Base-by-base conservation (phyloP, 2,113 vertebrate species). In the Ceyx margarethae region DNA sequence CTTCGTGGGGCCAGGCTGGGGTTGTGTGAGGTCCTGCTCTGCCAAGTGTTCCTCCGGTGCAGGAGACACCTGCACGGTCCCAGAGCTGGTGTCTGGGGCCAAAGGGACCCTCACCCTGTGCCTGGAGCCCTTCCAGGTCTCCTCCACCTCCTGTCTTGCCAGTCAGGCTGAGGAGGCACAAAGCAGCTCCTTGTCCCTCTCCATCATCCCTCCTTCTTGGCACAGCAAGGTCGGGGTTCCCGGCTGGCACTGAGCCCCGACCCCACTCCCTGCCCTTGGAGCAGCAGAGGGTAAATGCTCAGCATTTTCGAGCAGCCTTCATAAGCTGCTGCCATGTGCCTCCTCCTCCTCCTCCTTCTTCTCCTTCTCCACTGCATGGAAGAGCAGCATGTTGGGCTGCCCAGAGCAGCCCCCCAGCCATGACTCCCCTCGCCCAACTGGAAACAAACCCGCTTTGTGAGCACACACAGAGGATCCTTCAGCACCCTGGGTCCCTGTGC, bases 401-500 rank as follows among this genome's bases (percentile, higher is more conserved):
- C 35, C 81, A 3, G 43, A 0, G 3, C 31, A 13, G 64, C 42
- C 53, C 61, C 29, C 29, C 7, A 1, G 46, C 57, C 77, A 1
- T 0, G 4, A 6, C 35, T 93, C 40, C 71, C 67, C 67, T 62
- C 2, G 0, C 20, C 71, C 66, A 9, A 0, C n/a, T 1, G 5
- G 78, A 73, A 84, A 91, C 94, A 94, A 79, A 66, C 62, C 74
- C 3, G 2, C 78, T 81, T 92, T 87, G 90, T 94, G 57, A 67
- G 31, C 1, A 0, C 77, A 10, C 78, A 94, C 95, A 96, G 91
- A 96, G 78, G 51, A 83, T 57, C 90, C 91, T 91, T 95, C 93
- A 96, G 37, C 61, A 1, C 19, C 10, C 1, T 9, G 3, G 51
- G 37, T 56, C 57, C 56, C 46, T 22, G 3, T 15, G 4, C 23